Percentiles rank a stretch among this genome's conserved stretches.
Conservation (phyloP, 2,888 invertebrate genomes). For the Rosalia funebris region DNA sequence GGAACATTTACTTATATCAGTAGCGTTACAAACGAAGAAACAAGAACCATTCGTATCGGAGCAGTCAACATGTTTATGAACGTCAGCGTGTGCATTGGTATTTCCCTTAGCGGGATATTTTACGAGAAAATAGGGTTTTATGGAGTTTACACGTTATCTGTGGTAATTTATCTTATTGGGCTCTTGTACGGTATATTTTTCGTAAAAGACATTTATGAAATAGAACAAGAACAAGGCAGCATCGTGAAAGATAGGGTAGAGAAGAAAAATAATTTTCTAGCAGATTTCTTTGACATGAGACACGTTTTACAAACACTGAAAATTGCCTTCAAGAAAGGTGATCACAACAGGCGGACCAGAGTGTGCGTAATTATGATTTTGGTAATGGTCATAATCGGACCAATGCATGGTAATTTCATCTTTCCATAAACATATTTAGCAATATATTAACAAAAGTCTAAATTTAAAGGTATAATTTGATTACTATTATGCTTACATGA, state of each 20-base stretch:
- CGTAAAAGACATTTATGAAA: constrained; percentile 51
- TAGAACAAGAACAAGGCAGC: constrained; percentile 21
- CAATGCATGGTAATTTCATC: constrained; percentile 68
- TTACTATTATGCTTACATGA: too few relatives aligned
- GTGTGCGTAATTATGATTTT: constrained; percentile 65
- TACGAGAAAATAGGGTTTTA: constrained; percentile 65
- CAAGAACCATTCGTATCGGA: constrained; percentile 71
- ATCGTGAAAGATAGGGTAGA: constrained; percentile 24
- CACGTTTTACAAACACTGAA: constrained; percentile 66
- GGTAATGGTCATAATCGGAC: constrained; percentile 67
- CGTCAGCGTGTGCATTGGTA: constrained; percentile 66
- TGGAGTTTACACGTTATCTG: constrained; percentile 66
- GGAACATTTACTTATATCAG: constrained; percentile 71
- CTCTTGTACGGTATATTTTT: constrained; percentile 65
- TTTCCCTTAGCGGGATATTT: constrained; percentile 65
- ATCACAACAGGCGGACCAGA: constrained; percentile 62
- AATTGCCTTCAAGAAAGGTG: constrained; percentile 66
- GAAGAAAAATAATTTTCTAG: constrained; percentile 42
- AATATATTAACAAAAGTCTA: too few relatives aligned
- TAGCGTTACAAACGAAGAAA: constrained; percentile 67
- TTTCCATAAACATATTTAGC: too few relatives aligned
- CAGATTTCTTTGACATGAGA: constrained; percentile 61
- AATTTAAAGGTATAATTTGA: too few relatives aligned
- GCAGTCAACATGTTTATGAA: constrained; percentile 65
- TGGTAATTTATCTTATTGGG: constrained; percentile 63